These are phyloP conservation scores for Amphilophus citrinellus DNA, from an alignment of 2,113 vertebrate genomes.

Conservation along the genomic window DNA sequence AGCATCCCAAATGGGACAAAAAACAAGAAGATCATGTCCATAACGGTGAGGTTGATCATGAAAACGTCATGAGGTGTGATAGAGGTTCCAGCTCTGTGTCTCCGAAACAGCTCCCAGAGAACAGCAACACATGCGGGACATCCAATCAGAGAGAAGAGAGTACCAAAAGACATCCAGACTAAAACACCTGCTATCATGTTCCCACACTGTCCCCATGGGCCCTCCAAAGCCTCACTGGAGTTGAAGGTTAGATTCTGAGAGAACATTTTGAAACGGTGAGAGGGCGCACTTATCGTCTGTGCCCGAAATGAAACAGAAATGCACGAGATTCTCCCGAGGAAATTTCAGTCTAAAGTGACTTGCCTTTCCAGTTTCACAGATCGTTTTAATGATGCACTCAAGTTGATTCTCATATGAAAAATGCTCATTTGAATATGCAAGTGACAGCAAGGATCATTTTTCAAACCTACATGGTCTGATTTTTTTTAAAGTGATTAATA, in stretches of 20 bases:
- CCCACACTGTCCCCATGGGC: constrained; percentile 4
- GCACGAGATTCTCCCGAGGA: not conserved
- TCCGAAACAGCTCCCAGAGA: constrained; percentile 56
- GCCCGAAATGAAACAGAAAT: not conserved
- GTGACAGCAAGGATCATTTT: constrained; percentile 36
- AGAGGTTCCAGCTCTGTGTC: constrained; percentile 1
- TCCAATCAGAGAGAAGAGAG: constrained; percentile 41
- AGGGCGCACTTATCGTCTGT: not conserved
- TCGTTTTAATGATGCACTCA: not conserved
- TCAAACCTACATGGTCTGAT: not conserved
- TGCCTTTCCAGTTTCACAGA: not conserved
- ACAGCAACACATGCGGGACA: constrained; percentile 46
- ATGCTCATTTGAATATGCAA: constrained; percentile 50
- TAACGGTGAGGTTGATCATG: constrained; percentile 53
- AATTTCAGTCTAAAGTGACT: not conserved
- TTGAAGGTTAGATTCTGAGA: constrained; percentile 15
- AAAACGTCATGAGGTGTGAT: constrained; percentile 57
- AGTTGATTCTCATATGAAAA: constrained; percentile 26
- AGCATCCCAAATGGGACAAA: constrained; percentile 23
- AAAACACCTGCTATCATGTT: constrained; percentile 3
- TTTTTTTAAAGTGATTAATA: not conserved
- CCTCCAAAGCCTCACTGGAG: not conserved
- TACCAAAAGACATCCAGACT: not conserved
- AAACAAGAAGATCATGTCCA: constrained; percentile 59
- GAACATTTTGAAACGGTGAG: constrained; percentile 14